phyloP scores from a whole-genome alignment of 2,888 invertebrate species.

The Chesias legatella region DNA sequence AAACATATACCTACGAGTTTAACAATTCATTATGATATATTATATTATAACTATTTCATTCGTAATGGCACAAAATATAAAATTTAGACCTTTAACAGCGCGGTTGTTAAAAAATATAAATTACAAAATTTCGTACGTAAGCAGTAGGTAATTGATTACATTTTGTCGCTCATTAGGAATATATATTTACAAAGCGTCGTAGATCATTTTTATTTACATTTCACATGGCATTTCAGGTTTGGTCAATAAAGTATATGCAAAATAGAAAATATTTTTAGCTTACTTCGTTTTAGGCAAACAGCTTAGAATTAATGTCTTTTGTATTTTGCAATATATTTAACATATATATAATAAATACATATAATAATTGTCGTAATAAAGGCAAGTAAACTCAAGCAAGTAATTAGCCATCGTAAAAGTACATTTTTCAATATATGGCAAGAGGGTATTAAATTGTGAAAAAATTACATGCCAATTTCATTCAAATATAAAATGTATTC shows the following conservation, averaged over 20 bases:
- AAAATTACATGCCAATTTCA: constrained; percentile 1
- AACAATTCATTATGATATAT: constrained; percentile 7
- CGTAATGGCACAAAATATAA: constrained; percentile 52
- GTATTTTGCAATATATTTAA: constrained; percentile 34
- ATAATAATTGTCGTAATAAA: too few species aligned
- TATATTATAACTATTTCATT: constrained; percentile 38
- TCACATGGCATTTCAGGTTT: constrained; percentile 74
- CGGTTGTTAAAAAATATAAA: constrained; percentile 27
- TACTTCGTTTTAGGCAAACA: constrained; percentile 22
- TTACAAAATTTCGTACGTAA: constrained; percentile 28
- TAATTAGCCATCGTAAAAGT: constrained; percentile 1
- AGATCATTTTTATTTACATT: constrained; percentile 55
- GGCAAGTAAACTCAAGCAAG: constrained; percentile 14
- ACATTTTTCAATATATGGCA: constrained; percentile 13
- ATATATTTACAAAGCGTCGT: constrained; percentile 32
- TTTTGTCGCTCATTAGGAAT: constrained; percentile 8
- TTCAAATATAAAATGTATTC: background rate
- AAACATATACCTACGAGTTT: constrained; percentile 17
- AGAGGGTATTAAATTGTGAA: constrained; percentile 21
- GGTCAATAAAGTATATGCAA: constrained; percentile 44
- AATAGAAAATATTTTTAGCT: constrained; percentile 27
- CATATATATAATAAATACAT: constrained; percentile 12
- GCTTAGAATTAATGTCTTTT: constrained; percentile 48
- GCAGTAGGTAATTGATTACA: constrained; percentile 6
- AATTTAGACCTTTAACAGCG: constrained; percentile 48